Conservation (phyloP, 2,797 vertebrate species). For the Sebastes taczanowskii region DNA sequence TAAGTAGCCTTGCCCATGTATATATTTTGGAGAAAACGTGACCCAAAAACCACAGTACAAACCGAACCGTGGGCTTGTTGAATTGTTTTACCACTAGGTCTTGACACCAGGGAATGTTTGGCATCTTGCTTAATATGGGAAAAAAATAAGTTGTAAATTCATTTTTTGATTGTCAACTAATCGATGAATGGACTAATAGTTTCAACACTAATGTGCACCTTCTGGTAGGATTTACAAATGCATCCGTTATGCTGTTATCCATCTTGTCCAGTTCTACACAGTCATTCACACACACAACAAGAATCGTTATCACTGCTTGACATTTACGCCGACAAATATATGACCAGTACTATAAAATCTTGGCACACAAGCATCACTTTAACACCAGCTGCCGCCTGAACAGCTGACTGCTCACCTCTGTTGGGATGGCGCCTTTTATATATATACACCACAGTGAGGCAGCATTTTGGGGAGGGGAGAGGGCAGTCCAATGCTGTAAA, state of each 20-base stretch:
- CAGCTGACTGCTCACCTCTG: neutral
- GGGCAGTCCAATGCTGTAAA: neutral
- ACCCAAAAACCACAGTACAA: no score
- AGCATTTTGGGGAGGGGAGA: neutral
- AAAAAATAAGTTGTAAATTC: neutral
- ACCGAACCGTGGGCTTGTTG: no score
- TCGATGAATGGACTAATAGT: no score
- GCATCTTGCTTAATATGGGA: neutral
- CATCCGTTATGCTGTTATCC: neutral
- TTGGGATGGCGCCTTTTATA: neutral
- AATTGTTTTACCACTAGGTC: no score
- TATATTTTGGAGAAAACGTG: no score
- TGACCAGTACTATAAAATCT: neutral
- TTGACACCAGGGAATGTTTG: no score
- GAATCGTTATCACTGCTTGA: neutral
- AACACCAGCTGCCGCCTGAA: neutral
- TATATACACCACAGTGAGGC: neutral
- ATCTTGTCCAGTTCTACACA: neutral
- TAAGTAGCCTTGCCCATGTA: no score
- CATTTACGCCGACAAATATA: constrained; percentile 9
- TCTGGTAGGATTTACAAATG: neutral
- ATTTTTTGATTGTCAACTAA: neutral
- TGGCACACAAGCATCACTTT: neutral
- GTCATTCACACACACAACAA: neutral
- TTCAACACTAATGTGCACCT: neutral